phyloP scores from a whole-genome alignment of 2,113 vertebrate species.

The Dunckerocampus dactyliophorus region DNA sequence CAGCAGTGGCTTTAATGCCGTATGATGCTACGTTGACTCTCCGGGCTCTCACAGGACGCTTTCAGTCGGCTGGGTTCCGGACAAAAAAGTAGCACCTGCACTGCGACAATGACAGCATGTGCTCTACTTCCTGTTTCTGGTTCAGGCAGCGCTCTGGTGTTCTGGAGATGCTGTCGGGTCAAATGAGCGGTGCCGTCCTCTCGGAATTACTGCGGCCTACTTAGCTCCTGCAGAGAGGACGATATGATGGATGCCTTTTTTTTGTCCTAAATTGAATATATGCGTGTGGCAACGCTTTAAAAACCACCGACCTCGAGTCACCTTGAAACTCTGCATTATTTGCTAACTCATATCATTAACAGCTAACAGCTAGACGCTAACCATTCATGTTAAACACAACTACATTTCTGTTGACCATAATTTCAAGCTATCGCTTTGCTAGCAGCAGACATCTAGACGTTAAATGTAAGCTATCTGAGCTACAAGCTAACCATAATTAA shows the following conservation, averaged over 20 bases:
- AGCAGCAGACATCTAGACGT: no score
- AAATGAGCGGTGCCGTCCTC: slow-evolving; percentile 35
- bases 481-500: neutral
- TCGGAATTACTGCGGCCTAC: slow-evolving; percentile 42
- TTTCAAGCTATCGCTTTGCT: no score
- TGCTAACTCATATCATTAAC: no score
- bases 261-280: slow-evolving; percentile 17
- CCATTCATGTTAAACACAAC: no score
- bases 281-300: neutral
- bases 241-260: slow-evolving; percentile 29
- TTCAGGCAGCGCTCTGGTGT: neutral
- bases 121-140: neutral
- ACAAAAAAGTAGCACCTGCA: neutral
- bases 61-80: neutral
- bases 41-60: neutral
- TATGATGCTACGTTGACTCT: no score
- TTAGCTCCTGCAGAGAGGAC: slow-evolving; percentile 33
- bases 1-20: no score
- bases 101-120: neutral
- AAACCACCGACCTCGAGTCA: neutral
- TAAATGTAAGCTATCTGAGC: neutral
- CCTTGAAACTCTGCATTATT: neutral
- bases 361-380: no score
- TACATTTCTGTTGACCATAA: no score
- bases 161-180: slow-evolving; percentile 23